phyloP scores from a whole-genome alignment of 2,797 vertebrate species.

The Dryobates pubescens region DNA sequence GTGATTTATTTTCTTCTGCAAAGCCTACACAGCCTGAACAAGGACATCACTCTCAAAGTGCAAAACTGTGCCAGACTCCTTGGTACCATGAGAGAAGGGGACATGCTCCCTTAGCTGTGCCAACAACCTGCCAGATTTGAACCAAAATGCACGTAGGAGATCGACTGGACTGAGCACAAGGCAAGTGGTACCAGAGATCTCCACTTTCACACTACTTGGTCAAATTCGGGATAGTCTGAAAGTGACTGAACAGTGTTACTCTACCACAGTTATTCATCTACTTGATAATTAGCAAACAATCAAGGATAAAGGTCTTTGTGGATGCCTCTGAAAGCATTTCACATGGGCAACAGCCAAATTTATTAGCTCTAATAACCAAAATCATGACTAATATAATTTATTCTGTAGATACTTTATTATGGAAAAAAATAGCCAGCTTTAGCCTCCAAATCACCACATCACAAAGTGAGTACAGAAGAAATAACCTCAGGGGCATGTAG shows the following conservation, averaged over 20 bases:
- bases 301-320: neutral
- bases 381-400: fast-evolving
- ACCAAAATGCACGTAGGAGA: fast-evolving
- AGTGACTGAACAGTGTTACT: neutral
- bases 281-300: neutral
- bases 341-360: neutral
- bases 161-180: neutral
- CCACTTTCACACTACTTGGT: fast-evolving
- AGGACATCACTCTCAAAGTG: neutral
- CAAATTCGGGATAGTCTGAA: neutral
- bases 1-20: neutral
- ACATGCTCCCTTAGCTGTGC: fast-evolving
- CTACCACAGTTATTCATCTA: no score
- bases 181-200: neutral
- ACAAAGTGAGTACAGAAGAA: neutral
- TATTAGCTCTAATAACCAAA: neutral
- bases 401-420: neutral
- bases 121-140: neutral
- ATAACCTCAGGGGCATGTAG: neutral
- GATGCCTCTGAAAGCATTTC: neutral
- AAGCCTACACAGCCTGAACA: neutral
- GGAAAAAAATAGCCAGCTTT: neutral
- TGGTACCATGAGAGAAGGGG: fast-evolving
- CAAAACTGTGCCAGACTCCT: fast-evolving
- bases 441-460: neutral